These are phyloP conservation scores for Dryococelus australis DNA, from an alignment of 2,888 invertebrate genomes.

Conservation along the genomic window DNA sequence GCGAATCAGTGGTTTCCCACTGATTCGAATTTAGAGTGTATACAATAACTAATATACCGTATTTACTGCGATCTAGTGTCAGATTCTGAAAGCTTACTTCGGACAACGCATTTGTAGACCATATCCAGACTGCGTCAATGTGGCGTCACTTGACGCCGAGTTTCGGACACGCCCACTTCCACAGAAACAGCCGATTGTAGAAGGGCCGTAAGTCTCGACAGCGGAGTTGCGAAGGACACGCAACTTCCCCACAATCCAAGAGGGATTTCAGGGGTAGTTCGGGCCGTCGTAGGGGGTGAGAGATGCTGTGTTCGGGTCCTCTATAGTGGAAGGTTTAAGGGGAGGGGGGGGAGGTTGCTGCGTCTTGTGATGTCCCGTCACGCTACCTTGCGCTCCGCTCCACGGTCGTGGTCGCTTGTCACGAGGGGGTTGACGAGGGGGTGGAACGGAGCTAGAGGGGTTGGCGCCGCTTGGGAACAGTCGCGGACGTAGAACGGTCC, in stretches of 20 bases:
- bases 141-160: too few relatives aligned
- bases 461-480: neutral
- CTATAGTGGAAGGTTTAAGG: neutral
- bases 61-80: too few relatives aligned
- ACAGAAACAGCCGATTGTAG: too few relatives aligned
- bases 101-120: too few relatives aligned
- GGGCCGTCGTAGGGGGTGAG: neutral
- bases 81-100: too few relatives aligned
- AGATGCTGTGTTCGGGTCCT: neutral
- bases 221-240: neutral
- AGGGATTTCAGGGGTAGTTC: neutral
- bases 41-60: too few relatives aligned
- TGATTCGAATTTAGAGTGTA: too few relatives aligned
- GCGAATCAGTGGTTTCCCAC: too few relatives aligned
- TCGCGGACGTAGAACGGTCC: neutral
- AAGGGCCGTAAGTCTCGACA: neutral
- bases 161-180: too few relatives aligned
- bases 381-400: conserved; percentile 25
- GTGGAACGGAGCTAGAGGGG: neutral
- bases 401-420: conserved; percentile 20
- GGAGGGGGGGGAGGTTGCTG: neutral
- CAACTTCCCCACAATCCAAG: neutral
- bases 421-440: neutral
- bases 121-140: too few relatives aligned
- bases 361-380: conserved; percentile 17